Conservation (phyloP, 2,888 invertebrate species). For the Magallana nippona region DNA sequence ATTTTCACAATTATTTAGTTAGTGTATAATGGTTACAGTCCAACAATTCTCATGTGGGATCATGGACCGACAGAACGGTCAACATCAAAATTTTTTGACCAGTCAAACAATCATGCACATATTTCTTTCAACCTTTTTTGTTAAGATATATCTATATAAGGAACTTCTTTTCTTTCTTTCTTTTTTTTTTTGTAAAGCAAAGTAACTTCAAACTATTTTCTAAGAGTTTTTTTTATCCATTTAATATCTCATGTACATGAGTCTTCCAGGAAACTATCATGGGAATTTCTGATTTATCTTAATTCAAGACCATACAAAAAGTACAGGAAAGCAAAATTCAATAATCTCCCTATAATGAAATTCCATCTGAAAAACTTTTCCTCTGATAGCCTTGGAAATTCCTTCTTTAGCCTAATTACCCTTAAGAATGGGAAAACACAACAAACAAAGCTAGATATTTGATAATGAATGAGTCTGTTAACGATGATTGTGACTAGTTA, state of each 20-base stretch:
- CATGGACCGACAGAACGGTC: too few species aligned
- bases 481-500: background rate
- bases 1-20: too few species aligned
- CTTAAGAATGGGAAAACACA: background rate
- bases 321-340: constrained; percentile 6
- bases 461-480: background rate
- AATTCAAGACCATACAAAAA: constrained; percentile 6
- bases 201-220: too few species aligned
- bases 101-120: too few species aligned
- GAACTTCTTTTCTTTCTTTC: too few species aligned
- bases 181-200: too few species aligned
- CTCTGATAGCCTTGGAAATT: background rate
- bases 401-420: constrained; percentile 6
- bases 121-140: too few species aligned
- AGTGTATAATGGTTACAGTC: too few species aligned
- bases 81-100: too few species aligned
- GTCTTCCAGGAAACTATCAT: background rate
- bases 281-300: constrained; percentile 1
- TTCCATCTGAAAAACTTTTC: constrained; percentile 1
- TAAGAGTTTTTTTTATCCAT: background rate
- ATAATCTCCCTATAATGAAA: constrained; percentile 9
- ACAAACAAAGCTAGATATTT: background rate
- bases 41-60: too few species aligned
- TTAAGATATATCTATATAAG: too few species aligned
- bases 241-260: background rate